Evolutionary conservation across 2,797 vertebrate genomes (phyloP).

Genomic region (Halcyon chelicuti): DNA sequence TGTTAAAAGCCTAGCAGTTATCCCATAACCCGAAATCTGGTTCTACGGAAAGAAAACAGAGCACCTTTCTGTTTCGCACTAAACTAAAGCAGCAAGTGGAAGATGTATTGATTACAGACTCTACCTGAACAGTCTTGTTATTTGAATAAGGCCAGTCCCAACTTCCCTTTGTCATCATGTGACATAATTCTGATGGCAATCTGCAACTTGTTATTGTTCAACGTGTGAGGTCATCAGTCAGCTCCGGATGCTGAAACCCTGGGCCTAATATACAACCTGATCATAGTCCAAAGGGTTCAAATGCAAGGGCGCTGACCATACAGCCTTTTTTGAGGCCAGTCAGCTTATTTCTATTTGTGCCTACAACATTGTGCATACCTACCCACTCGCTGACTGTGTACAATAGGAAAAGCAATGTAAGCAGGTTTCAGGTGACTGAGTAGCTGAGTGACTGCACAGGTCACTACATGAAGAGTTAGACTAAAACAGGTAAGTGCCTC

Average conservation of each 20-base stretch:
- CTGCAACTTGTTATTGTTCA: accelerated
- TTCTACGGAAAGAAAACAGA: background rate
- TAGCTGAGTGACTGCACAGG: background rate
- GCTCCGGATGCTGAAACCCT: background rate
- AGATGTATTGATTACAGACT: background rate
- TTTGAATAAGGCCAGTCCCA: background rate
- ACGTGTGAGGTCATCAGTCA: background rate
- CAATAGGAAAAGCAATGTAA: background rate
- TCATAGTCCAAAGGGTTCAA: background rate
- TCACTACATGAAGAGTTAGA: background rate
- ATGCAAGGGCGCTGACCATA: background rate
- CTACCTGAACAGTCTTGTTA: background rate
- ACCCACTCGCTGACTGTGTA: accelerated
- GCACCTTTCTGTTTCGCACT: background rate
- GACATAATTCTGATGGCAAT: background rate
- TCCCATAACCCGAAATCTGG: background rate
- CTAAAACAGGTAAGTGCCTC: background rate
- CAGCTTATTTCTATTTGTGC: background rate
- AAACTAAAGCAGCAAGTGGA: background rate
- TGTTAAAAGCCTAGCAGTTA: background rate
- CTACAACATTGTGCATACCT: accelerated
- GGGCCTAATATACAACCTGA: background rate
- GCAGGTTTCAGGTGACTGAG: background rate
- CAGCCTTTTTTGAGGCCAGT: background rate
- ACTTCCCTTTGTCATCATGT: background rate